These are phyloP conservation scores for Otolemur crassicaudatus DNA, from an alignment of 2,797 vertebrate species.

Conservation along the genomic window DNA sequence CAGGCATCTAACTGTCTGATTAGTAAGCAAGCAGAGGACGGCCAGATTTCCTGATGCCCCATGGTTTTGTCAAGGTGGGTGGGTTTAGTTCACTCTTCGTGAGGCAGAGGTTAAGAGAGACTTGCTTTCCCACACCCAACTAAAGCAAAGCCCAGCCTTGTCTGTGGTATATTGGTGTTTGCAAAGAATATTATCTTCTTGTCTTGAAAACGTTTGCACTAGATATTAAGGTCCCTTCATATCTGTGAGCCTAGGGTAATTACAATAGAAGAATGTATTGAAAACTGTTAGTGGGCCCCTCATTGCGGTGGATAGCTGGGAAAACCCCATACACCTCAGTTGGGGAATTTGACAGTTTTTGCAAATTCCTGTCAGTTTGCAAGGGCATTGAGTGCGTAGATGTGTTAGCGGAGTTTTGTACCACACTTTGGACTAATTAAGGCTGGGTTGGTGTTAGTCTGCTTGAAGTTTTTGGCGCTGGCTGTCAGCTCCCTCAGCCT, in stretches of 20 bases:
- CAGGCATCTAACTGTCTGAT: not conserved
- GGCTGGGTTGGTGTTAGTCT: conserved; percentile 80
- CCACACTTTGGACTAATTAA: conserved; percentile 80
- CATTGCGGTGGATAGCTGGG: not conserved
- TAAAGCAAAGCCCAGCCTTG: not conserved
- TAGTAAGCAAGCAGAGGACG: not conserved
- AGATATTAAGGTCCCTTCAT: not conserved
- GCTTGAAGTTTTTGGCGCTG: conserved; percentile 79
- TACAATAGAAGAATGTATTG: conserved; percentile 46
- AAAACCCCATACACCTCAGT: conserved; percentile 62
- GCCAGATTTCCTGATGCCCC: not conserved
- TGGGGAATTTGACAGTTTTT: conserved; percentile 81
- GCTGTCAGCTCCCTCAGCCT: conserved; percentile 80
- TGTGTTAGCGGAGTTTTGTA: conserved; percentile 79
- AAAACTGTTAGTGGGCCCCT: conserved; percentile 5
- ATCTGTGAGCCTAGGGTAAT: not conserved
- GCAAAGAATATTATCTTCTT: not conserved
- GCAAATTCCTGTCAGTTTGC: conserved; percentile 83
- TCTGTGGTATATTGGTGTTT: not conserved
- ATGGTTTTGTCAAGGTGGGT: not conserved
- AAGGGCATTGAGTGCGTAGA: conserved; percentile 76
- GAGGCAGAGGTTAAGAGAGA: not conserved
- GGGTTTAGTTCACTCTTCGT: conserved; percentile 12
- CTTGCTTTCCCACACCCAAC: not conserved
- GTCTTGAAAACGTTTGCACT: not conserved